Evolutionary conservation across 2,113 vertebrate genomes (phyloP).

Genomic region (Cololabis saira): DNA sequence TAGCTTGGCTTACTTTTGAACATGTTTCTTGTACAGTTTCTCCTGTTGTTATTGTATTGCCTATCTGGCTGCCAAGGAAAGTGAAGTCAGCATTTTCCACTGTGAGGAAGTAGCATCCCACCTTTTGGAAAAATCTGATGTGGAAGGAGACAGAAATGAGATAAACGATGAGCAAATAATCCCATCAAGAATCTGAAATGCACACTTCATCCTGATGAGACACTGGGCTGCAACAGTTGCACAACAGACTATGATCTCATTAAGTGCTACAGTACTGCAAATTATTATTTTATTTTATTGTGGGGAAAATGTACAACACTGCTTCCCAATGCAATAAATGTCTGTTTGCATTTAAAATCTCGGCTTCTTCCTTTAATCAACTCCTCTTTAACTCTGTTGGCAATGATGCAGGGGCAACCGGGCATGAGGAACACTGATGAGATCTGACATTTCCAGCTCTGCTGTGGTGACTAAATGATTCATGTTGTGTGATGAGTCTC

Average conservation of each 20-base stretch:
- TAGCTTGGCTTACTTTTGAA: constrained; percentile 48
- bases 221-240: constrained; percentile 25
- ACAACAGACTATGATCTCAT: constrained; percentile 48
- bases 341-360: constrained; percentile 71
- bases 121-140: constrained; percentile 45
- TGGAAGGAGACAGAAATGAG: constrained; percentile 19
- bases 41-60: constrained; percentile 58
- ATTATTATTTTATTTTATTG: constrained; percentile 37
- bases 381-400: constrained; percentile 35
- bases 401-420: constrained; percentile 39
- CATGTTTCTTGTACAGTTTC: constrained; percentile 62
- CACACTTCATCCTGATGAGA: constrained; percentile 24
- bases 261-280: constrained; percentile 63
- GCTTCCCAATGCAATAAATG: constrained; percentile 75
- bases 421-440: constrained; percentile 68
- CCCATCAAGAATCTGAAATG: constrained; percentile 35
- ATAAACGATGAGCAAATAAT: constrained; percentile 34
- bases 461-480: constrained; percentile 82
- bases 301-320: constrained; percentile 66
- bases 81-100: constrained; percentile 64
- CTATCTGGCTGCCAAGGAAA: constrained; percentile 52
- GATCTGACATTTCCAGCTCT: constrained; percentile 81
- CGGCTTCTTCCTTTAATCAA: constrained; percentile 68
- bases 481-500: constrained; percentile 77
- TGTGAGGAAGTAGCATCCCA: constrained; percentile 63